These are phyloP conservation scores for Andricus grossulariae DNA, from an alignment of 1,140 invertebrate genomes.

Conservation along the genomic window DNA sequence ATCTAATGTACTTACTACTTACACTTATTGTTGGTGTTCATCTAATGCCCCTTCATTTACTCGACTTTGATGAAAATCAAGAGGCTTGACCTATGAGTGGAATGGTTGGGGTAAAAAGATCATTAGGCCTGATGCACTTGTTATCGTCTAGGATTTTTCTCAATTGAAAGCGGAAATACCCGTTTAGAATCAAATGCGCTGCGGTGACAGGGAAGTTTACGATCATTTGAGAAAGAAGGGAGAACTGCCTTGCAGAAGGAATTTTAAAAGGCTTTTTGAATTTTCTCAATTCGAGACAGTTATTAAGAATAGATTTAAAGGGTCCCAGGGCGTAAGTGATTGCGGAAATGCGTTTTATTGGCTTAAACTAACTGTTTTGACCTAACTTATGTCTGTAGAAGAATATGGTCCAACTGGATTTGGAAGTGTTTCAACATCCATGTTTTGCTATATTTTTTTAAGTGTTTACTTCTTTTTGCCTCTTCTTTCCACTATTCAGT, in stretches of 20 bases:
- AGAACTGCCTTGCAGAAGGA: background rate
- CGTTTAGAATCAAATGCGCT: constrained; percentile 8
- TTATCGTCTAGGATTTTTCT: constrained; percentile 5
- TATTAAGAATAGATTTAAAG: too few relatives aligned
- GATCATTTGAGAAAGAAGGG: background rate
- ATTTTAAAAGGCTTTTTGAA: background rate
- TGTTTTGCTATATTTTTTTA: too few relatives aligned
- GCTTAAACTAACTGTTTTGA: too few relatives aligned
- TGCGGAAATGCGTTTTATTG: too few relatives aligned
- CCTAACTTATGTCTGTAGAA: too few relatives aligned
- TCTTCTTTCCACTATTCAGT: too few relatives aligned
- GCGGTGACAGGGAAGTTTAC: background rate
- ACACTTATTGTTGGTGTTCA: background rate
- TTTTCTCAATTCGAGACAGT: too few relatives aligned
- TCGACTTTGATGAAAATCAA: constrained; percentile 6
- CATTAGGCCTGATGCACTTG: constrained; percentile 13
- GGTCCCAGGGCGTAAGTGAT: too few relatives aligned
- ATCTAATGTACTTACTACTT: constrained; percentile 24
- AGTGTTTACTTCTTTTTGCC: too few relatives aligned
- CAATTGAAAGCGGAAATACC: constrained; percentile 20
- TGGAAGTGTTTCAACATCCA: too few relatives aligned
- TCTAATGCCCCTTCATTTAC: constrained; percentile 23
- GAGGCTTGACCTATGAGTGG: constrained; percentile 14
- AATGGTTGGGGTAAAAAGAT: constrained; percentile 25
- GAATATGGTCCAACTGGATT: too few relatives aligned